Conservation (phyloP, 2,888 invertebrate genomes). For the Chrysina gloriosa region DNA sequence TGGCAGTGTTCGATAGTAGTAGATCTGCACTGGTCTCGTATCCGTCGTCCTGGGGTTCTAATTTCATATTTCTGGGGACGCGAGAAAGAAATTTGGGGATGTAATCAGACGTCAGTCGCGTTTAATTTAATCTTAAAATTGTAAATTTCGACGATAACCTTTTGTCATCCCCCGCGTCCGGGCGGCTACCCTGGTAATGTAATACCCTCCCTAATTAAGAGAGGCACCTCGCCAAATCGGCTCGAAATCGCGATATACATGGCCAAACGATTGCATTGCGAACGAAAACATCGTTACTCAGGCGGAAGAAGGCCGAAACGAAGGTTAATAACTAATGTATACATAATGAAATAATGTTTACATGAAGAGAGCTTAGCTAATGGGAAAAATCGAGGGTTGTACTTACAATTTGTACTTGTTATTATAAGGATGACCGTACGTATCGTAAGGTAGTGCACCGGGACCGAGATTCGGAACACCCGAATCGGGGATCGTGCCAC, state of each 20-base stretch:
- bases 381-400: constrained; percentile 27
- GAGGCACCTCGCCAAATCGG: too few relatives aligned
- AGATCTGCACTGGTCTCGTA: constrained; percentile 85
- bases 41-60: constrained; percentile 87
- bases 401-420: constrained; percentile 66
- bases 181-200: too few relatives aligned
- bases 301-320: background rate
- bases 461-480: constrained; percentile 57
- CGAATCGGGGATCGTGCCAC: constrained; percentile 57
- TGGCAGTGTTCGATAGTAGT: constrained; percentile 64
- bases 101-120: too few relatives aligned
- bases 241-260: too few relatives aligned
- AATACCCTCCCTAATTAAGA: too few relatives aligned
- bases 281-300: too few relatives aligned
- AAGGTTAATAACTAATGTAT: constrained; percentile 18
- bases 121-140: too few relatives aligned
- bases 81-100: too few relatives aligned
- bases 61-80: constrained; percentile 65
- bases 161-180: too few relatives aligned
- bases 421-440: constrained; percentile 63
- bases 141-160: too few relatives aligned
- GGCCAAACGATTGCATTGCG: too few relatives aligned
- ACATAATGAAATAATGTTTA: constrained; percentile 42
- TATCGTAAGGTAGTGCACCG: constrained; percentile 58
- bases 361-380: constrained; percentile 33